Evolutionary conservation across 2,113 vertebrate species (phyloP).

Genomic region (Trogon melanurus): DNA sequence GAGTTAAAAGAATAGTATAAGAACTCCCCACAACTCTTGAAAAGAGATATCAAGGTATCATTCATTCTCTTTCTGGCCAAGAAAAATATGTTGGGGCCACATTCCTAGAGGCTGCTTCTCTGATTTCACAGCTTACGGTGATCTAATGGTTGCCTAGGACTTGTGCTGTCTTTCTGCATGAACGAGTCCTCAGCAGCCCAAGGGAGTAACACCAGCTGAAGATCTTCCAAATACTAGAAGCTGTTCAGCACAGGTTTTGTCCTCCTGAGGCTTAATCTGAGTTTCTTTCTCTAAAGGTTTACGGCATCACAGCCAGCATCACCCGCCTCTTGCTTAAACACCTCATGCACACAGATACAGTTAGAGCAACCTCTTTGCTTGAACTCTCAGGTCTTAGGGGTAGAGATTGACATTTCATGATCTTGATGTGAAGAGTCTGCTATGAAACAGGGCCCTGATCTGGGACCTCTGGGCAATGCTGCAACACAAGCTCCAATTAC

Average conservation of each 20-base stretch:
- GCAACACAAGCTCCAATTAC: constrained; percentile 40
- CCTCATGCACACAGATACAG: background rate
- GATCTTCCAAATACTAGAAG: background rate
- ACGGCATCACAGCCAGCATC: background rate
- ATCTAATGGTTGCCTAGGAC: background rate
- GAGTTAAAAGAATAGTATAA: background rate
- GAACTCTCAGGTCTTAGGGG: background rate
- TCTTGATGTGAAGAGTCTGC: background rate
- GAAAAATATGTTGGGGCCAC: background rate
- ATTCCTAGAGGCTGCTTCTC: background rate
- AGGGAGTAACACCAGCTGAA: background rate
- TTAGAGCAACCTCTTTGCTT: background rate
- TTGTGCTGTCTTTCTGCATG: background rate
- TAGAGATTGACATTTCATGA: background rate
- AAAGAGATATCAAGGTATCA: background rate
- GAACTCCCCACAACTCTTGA: background rate
- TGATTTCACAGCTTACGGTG: background rate
- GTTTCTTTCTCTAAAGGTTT: background rate
- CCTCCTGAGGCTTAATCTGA: background rate
- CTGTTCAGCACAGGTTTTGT: background rate
- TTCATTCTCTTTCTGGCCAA: background rate
- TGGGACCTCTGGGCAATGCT: constrained; percentile 10
- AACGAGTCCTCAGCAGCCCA: background rate
- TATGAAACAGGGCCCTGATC: background rate
- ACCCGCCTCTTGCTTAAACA: background rate